Percentiles rank a stretch among this genome's conserved stretches.
Evolutionary conservation across 2,797 vertebrate genomes (phyloP).

Genomic region (Nyctibius grandis): DNA sequence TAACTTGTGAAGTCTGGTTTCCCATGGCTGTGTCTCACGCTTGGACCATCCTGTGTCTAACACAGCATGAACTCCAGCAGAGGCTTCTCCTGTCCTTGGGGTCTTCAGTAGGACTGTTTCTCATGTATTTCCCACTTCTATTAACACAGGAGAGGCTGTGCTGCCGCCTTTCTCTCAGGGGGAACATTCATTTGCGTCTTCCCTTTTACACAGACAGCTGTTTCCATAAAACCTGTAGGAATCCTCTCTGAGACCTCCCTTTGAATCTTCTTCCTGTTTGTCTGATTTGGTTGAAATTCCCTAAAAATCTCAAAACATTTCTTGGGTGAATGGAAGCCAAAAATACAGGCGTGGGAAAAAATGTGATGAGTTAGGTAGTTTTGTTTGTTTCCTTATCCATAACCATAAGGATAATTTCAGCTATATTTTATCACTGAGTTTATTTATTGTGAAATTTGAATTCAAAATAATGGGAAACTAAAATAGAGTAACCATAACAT

Average conservation of each 20-base stretch:
- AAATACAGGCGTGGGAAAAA: accelerated
- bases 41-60: background rate
- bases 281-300: background rate
- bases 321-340: background rate
- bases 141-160: background rate
- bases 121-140: background rate
- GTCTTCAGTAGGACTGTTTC: background rate
- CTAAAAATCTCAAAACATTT: background rate
- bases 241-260: background rate
- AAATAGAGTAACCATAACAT: background rate
- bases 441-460: background rate
- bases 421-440: background rate
- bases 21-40: background rate
- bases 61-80: background rate
- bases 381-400: background rate
- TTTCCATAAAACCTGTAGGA: background rate
- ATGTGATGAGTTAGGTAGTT: background rate
- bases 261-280: background rate
- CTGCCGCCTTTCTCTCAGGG: background rate
- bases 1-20: background rate
- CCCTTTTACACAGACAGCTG: background rate
- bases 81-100: background rate
- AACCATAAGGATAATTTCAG: background rate
- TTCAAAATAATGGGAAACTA: background rate
- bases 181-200: background rate